phyloP scores from a whole-genome alignment of 2,888 invertebrate species.

The Thymelicus lineola region DNA sequence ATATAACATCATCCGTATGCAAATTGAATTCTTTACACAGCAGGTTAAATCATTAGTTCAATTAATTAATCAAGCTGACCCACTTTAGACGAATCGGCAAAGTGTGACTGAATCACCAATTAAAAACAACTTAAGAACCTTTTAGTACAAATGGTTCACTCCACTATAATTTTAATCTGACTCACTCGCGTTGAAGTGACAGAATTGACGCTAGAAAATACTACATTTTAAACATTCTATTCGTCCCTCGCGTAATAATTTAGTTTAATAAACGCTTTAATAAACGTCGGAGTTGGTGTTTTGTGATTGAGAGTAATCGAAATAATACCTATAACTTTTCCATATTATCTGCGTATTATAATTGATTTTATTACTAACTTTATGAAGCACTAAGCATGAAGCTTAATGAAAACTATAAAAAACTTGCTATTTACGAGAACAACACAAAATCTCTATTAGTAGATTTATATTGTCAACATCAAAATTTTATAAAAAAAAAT shows the following conservation, averaged over 20 bases:
- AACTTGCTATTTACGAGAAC: too few species aligned
- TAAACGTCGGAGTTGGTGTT: too few species aligned
- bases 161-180: slow-evolving; percentile 56
- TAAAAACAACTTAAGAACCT: slow-evolving; percentile 71
- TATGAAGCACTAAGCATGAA: too few species aligned
- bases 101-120: slow-evolving; percentile 69
- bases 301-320: too few species aligned
- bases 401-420: too few species aligned
- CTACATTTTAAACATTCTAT: neutral
- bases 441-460: too few species aligned
- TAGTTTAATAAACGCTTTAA: neutral
- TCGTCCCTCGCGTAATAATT: neutral
- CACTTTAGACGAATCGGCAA: slow-evolving; percentile 65
- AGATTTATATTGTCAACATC: too few species aligned
- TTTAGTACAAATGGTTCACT: slow-evolving; percentile 51
- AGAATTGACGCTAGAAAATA: neutral
- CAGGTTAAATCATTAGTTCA: slow-evolving; percentile 47
- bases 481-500: too few species aligned
- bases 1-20: neutral
- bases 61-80: slow-evolving; percentile 57
- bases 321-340: too few species aligned
- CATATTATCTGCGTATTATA: too few species aligned
- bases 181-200: slow-evolving; percentile 21
- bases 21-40: slow-evolving; percentile 20
- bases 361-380: too few species aligned